Base-by-base conservation (phyloP, 1,140 invertebrate species). In the Lepidurus arcticus region DNA sequence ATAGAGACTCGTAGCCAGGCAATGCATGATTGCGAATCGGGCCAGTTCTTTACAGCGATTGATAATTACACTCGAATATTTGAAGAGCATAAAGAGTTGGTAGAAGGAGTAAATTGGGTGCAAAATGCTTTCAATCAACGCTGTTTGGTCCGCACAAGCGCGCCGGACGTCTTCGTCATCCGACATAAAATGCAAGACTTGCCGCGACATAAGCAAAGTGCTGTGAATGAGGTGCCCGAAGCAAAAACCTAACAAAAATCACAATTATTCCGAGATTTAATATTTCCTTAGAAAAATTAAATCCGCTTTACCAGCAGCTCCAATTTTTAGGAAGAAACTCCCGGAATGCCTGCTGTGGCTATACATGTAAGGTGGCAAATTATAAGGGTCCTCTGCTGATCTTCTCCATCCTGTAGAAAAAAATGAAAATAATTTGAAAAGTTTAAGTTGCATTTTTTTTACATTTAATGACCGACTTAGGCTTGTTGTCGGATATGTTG, bases 1-100 rank as follows among this genome's bases (percentile, higher is more conserved):
- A 82, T 90, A 91, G 2, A 92, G 83, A 81, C 89, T 90, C 76
- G 90, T 88, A 0, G 90, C 89, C 45, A 93, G 89, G 82, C 90
- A 90, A 82, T 92, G 91, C 91, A 92, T 92, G 43, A 92, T 85
- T 6, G 88, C 90, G 80, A 92, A 90, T 47, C 90, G 85, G n/a
- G 89, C 89, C 16, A 92, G 78, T 76, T 86, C 87, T 84, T 85
- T 84, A 78, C 85, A 84, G 78, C 86, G 85, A 82, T 90, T 90
- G 53, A 90, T 89, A 44, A 90, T 88, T n/a, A 90, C 90, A 82
- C 92, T 92, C 3, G 90, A 92, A 83, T 92, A 92, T 84, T 92
- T 92, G 84, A 92, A 92, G 79, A 91, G 89, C 82, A 92, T 91
- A 84, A 89, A 92, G 1, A 92, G 85, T 80, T 91, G 88, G 44